Evolutionary conservation across 2,888 invertebrate species (phyloP), one percentile per base, ranked within the genome.

Genomic region (Dolichomitus sp.): DNA sequence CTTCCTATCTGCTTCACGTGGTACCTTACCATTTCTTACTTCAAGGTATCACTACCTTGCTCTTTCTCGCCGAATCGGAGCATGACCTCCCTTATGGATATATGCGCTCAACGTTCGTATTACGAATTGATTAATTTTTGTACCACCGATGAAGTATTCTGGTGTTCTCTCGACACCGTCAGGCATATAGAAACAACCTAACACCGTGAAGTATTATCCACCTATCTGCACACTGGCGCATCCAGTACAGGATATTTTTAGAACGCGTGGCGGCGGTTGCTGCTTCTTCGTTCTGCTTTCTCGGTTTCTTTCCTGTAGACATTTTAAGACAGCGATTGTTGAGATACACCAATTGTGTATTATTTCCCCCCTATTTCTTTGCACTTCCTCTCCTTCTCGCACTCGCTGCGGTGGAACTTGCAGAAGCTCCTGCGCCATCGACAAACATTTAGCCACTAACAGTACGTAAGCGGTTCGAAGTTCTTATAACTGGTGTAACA

Each of bases 121-220:
- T 82, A 83, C 81, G 83, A 87, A 85, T 87, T 85, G 81, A 87
- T 87, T 84, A 79, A 86, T 85, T 87, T 85, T 57, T 19, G 65
- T 12, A n/a, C 5, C 4, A 17, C 6, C n/a, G 17, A n/a, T n/a
- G 9, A 61, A 30, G 19, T 57, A 73, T 50, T 37, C 54, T 27
- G 45, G 63, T 73, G 14, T 74, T 54, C 61, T 57, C 50, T 40
- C 52, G 37, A 6, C 19, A 17, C 57, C 40, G 12, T 40, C 68
- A 73, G 57, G 33, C 33, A 42, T 45, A 54, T 61, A 9, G 37
- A 61, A 37, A 61, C 61, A 37, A 37, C 19, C 37, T 19, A 40
- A 63, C 57, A 69, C 45, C 63, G 63, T 78, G 63, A 74, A 74
- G 69, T 78, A 81, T 81, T 81, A 40, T 61, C 59, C 68, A 69